phyloP scores from a whole-genome alignment of 2,797 vertebrate genomes.

The Poeciliopsis presidionis region DNA sequence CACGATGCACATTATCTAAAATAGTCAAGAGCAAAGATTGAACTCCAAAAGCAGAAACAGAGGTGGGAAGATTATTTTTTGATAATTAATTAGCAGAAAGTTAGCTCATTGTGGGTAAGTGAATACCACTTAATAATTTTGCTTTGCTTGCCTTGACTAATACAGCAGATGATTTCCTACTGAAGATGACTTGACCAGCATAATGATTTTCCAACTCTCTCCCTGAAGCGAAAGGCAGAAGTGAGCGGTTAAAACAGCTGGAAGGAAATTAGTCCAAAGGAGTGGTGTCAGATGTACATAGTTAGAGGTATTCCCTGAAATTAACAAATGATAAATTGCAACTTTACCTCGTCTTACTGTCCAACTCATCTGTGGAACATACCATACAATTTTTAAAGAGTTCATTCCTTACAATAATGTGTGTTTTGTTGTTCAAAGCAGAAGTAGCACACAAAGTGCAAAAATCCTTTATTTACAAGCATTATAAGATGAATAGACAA shows the following conservation, averaged over 20 bases:
- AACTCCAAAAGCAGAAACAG: background rate
- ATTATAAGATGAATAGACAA: slow-evolving; percentile 14
- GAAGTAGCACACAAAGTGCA: slow-evolving; percentile 6
- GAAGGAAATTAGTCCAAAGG: background rate
- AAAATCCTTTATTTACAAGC: slow-evolving; percentile 10
- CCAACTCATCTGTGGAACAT: too few species aligned
- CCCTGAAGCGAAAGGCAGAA: background rate
- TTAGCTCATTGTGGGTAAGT: background rate
- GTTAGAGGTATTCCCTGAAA: background rate
- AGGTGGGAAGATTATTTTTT: background rate
- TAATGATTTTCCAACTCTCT: background rate
- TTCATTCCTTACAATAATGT: background rate
- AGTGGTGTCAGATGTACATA: background rate
- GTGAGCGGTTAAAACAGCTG: background rate
- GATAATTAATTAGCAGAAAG: background rate
- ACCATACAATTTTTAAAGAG: background rate
- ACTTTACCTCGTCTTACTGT: background rate
- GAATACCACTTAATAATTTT: background rate
- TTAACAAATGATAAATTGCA: background rate
- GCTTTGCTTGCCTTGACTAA: background rate
- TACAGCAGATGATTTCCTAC: background rate
- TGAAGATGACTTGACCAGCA: background rate
- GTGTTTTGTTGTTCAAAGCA: background rate
- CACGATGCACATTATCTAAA: background rate
- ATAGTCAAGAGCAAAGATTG: background rate